These are phyloP conservation scores for Cynocephalus volans DNA, from an alignment of 2,113 vertebrate species.

Conservation along the genomic window DNA sequence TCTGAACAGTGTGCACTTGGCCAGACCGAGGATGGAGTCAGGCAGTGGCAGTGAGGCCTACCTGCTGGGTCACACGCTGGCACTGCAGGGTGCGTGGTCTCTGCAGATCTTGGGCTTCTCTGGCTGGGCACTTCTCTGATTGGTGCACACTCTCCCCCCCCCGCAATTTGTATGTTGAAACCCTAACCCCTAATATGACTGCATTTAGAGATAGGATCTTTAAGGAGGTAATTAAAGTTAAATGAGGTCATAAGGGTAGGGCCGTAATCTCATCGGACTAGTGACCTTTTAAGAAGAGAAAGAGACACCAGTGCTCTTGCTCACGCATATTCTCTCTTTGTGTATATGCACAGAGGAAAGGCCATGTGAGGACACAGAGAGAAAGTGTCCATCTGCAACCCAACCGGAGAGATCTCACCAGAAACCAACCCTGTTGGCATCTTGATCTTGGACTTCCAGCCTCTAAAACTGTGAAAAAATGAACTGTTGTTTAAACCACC, in stretches of 20 bases:
- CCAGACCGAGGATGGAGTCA: too few relatives aligned
- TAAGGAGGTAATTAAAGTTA: background rate
- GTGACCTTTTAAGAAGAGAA: background rate
- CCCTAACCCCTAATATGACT: background rate
- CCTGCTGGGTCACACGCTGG: too few relatives aligned
- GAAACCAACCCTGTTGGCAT: background rate
- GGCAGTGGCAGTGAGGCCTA: too few relatives aligned
- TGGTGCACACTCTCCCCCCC: too few relatives aligned
- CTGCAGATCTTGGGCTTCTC: too few relatives aligned
- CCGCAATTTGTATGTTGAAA: background rate
- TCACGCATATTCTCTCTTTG: background rate
- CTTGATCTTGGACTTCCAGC: background rate
- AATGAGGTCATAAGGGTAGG: background rate
- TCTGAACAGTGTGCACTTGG: too few relatives aligned
- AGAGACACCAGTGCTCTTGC: background rate
- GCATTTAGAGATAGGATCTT: background rate
- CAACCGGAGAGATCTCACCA: background rate
- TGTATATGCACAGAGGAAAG: background rate
- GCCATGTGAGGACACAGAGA: background rate
- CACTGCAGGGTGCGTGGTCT: too few relatives aligned
- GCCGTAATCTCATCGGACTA: background rate
- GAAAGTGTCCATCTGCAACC: fast-evolving
- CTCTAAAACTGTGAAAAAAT: background rate
- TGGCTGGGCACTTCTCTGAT: too few relatives aligned
- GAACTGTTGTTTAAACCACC: too few relatives aligned